phyloP scores from a whole-genome alignment of 1,140 invertebrate genomes.

The Drosophila orosa region DNA sequence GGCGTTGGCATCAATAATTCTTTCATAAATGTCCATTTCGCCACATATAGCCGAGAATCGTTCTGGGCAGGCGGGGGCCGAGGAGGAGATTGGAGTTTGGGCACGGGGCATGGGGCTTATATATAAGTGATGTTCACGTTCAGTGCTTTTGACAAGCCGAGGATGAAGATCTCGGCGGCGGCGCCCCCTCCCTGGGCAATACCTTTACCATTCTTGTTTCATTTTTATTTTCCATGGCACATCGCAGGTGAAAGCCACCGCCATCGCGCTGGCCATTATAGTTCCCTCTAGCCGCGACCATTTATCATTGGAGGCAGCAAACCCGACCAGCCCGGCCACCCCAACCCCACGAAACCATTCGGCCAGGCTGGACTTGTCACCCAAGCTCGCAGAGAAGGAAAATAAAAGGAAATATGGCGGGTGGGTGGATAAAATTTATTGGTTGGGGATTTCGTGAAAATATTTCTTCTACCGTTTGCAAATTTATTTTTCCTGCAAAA shows the following conservation, averaged over 20 bases:
- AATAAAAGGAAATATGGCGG: slow-evolving; percentile 21
- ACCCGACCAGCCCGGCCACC: background rate
- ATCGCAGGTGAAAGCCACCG: slow-evolving; percentile 73
- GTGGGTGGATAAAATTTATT: slow-evolving; percentile 68
- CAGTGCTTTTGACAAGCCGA: slow-evolving; percentile 72
- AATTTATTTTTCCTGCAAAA: slow-evolving; percentile 79
- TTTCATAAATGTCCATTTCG: slow-evolving; percentile 83
- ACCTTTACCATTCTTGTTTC: slow-evolving; percentile 41
- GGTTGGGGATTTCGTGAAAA: slow-evolving; percentile 74
- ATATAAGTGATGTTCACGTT: slow-evolving; percentile 73
- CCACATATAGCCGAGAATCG: slow-evolving; percentile 78
- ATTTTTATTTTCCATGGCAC: slow-evolving; percentile 39
- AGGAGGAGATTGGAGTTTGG: slow-evolving; percentile 9
- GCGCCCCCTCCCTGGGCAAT: background rate
- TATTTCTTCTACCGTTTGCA: slow-evolving; percentile 76
- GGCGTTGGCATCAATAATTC: slow-evolving; percentile 80
- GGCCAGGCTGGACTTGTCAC: slow-evolving; percentile 72
- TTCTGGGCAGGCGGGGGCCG: slow-evolving; percentile 20
- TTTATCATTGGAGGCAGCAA: slow-evolving; percentile 64
- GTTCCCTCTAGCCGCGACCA: slow-evolving; percentile 73
- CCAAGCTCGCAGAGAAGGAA: slow-evolving; percentile 30
- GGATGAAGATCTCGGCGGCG: slow-evolving; percentile 51
- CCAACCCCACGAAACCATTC: slow-evolving; percentile 33
- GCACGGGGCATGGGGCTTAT: slow-evolving; percentile 4
- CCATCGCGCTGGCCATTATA: slow-evolving; percentile 65